Evolutionary conservation across 2,113 vertebrate genomes (phyloP), one percentile per base, ranked within the genome.

Genomic region (Rhinolophus sinicus): DNA sequence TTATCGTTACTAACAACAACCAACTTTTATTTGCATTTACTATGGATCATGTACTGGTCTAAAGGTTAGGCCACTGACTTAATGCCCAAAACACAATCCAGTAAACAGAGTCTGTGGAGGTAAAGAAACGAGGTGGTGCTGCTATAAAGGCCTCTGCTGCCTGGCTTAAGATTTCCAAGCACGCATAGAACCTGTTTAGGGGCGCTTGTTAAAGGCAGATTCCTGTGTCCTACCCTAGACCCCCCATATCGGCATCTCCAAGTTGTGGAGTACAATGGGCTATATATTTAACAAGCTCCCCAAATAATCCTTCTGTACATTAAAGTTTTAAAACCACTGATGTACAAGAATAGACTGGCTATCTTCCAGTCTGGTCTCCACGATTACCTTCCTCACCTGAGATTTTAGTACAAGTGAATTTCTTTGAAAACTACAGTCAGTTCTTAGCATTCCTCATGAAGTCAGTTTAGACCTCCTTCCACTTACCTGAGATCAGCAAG

Each of bases 351-450:
- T 52, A 26, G 44, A 38, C 6, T 70, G 44, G 3, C 47, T 85
- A 70, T 38, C 65, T 54, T 82, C 33, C 26, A 40, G 35, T 87
- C 33, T 88, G 35, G 60, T 91, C 82, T 87, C 50, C 47, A 52
- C 54, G 58, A 93, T 69, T 65, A 93, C 54, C 22, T 92, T 40
- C 35, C 24, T 72, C 47, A 56, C 47, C 6, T 86, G 11, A 91
- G 50, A 88, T 90, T 92, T 83, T 54, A 88, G 92, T 69, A 40
- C 44, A 75, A 93, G 72, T 30, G 70, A 70, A 81, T 69, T 87
- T 73, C 60, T 60, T 65, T 67, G 60, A 73, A 95, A 92, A 93
- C 47, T 88, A 47, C 21, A 83, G 52, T 69, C 44, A 54, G 30
- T 52, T 81, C 44, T 77, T 54, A 80, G 24, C 72, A 40, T 28